Percentiles rank a stretch among this genome's conserved stretches.
phyloP scores from a whole-genome alignment of 2,888 invertebrate genomes.

The Drosophila sordidula region DNA sequence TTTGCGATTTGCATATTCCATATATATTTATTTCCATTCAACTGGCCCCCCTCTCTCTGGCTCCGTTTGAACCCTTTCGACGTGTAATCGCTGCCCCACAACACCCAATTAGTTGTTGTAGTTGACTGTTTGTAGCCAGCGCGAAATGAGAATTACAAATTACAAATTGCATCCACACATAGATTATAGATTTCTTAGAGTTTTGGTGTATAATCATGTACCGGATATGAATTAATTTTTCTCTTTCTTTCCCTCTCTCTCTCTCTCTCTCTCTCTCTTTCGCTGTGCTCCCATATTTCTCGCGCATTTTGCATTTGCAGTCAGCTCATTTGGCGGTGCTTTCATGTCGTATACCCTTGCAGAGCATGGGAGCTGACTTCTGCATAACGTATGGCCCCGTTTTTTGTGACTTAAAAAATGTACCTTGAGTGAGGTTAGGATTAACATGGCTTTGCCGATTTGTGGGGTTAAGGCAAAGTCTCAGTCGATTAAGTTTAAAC shows the following conservation, averaged over 20 bases:
- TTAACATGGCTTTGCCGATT: no score
- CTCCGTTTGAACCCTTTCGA: constrained; percentile 23
- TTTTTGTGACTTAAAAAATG: no score
- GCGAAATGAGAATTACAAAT: constrained; percentile 59
- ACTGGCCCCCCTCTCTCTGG: neutral
- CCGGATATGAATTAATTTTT: constrained; percentile 83
- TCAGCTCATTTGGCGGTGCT: constrained; percentile 33
- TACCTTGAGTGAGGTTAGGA: no score
- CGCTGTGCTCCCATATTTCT: constrained; percentile 42
- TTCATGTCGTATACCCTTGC: constrained; percentile 15
- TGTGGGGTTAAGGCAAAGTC: no score
- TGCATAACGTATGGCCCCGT: neutral
- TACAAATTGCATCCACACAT: constrained; percentile 60
- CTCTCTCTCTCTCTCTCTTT: constrained; percentile 5
- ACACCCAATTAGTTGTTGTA: constrained; percentile 49
- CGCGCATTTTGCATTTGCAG: constrained; percentile 49
- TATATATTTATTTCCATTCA: constrained; percentile 12
- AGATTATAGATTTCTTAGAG: constrained; percentile 77
- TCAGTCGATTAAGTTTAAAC: no score
- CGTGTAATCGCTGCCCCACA: constrained; percentile 36
- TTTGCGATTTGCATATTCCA: constrained; percentile 72
- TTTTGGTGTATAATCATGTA: constrained; percentile 80
- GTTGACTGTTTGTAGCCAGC: constrained; percentile 11
- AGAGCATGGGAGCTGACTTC: neutral
- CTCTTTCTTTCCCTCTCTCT: constrained; percentile 17